phyloP scores from a whole-genome alignment of 2,888 invertebrate species.

The Rhagonycha fulva region DNA sequence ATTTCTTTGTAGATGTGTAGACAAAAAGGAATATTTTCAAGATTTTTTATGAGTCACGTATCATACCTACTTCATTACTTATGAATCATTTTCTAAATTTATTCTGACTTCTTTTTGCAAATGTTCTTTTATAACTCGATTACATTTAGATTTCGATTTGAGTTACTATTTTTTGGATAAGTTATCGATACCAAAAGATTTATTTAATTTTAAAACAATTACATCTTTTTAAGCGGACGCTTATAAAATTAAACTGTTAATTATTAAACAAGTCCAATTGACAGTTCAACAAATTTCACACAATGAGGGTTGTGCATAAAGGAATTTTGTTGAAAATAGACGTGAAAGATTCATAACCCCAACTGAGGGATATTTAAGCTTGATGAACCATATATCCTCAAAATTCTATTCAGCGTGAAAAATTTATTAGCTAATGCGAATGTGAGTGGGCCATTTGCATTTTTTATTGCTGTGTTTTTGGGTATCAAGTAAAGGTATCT shows the following conservation, averaged over 20 bases:
- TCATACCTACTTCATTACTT: background rate
- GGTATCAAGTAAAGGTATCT: slow-evolving; percentile 24
- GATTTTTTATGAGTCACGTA: background rate
- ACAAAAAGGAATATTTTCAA: background rate
- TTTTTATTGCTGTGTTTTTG: slow-evolving; percentile 31
- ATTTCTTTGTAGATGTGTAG: background rate
- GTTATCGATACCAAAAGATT: background rate
- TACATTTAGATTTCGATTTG: background rate
- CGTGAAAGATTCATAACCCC: slow-evolving; percentile 24
- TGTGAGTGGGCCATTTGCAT: slow-evolving; percentile 32
- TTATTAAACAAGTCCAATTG: background rate
- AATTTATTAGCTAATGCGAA: slow-evolving; percentile 34
- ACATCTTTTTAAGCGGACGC: background rate
- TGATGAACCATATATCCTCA: slow-evolving; percentile 30
- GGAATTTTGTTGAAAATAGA: slow-evolving; percentile 4
- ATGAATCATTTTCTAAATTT: background rate
- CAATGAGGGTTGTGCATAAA: background rate
- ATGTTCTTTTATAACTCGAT: background rate
- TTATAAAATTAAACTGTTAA: background rate
- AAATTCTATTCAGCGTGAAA: slow-evolving; percentile 33
- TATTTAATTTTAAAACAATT: background rate
- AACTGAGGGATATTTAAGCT: slow-evolving; percentile 24
- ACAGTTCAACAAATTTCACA: background rate
- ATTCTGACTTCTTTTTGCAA: background rate
- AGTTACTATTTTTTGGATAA: background rate